These are phyloP conservation scores for Agrochola macilenta DNA, from an alignment of 2,888 invertebrate species.

Conservation along the genomic window DNA sequence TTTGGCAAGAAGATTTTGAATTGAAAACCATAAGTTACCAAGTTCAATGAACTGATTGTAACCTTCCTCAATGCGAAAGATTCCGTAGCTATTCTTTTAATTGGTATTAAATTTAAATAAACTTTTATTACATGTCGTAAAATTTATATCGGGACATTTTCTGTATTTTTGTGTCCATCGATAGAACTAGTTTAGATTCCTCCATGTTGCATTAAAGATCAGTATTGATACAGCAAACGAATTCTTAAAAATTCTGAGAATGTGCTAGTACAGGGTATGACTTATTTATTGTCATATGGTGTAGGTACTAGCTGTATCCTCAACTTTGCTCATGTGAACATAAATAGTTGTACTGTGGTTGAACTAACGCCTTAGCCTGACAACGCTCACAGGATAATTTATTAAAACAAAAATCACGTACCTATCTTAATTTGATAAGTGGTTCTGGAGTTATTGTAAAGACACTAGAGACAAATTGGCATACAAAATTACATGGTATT, in stretches of 20 bases:
- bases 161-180: background rate
- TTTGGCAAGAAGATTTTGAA: background rate
- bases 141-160: conserved; percentile 14
- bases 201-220: conserved; percentile 1
- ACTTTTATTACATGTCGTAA: conserved; percentile 36
- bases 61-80: conserved; percentile 34
- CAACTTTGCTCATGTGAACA: background rate
- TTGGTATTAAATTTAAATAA: conserved; percentile 18
- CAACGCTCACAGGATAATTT: background rate
- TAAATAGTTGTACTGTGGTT: background rate
- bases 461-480: background rate
- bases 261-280: background rate
- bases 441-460: background rate
- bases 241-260: background rate
- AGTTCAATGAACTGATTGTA: conserved; percentile 46
- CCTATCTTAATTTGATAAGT: background rate
- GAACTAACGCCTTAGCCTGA: background rate
- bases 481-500: background rate
- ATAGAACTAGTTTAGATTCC: conserved; percentile 2
- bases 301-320: background rate
- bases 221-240: background rate
- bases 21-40: conserved; percentile 11
- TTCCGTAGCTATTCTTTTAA: conserved; percentile 25
- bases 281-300: background rate
- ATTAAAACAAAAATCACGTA: background rate